Conservation (phyloP, 2,888 invertebrate genomes). For the Folsomia manolachei region DNA sequence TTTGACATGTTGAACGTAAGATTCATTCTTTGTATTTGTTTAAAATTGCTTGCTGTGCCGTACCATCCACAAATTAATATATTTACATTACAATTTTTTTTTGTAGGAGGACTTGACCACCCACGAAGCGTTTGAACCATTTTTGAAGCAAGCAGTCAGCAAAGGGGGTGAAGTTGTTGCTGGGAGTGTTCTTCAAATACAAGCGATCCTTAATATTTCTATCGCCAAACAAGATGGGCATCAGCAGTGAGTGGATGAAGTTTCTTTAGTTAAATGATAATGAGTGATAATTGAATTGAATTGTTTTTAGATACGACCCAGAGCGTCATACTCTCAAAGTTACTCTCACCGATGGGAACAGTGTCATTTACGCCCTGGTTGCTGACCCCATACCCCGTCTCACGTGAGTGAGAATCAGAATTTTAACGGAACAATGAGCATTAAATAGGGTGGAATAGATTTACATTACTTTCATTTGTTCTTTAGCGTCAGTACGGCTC, state of each 20-base stretch:
- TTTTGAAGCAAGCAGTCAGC: constrained; percentile 34
- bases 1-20: background rate
- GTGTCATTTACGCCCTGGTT: constrained; percentile 34
- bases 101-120: constrained; percentile 41
- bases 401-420: no score
- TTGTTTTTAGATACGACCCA: no score
- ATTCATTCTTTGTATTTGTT: background rate
- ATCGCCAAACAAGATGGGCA: constrained; percentile 43
- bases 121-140: constrained; percentile 27
- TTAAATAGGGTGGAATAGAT: no score
- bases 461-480: no score
- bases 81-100: no score
- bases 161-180: constrained; percentile 35
- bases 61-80: no score
- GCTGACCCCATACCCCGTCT: constrained; percentile 33
- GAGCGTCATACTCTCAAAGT: constrained; percentile 43
- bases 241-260: no score
- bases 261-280: no score
- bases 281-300: no score
- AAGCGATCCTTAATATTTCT: constrained; percentile 39
- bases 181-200: constrained; percentile 42
- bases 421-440: no score
- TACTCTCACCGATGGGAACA: constrained; percentile 44
- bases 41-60: no score
- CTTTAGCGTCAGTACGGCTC: constrained; percentile 35